Conservation (phyloP, 2,888 invertebrate genomes). For the Lordiphosa andalusiaca region DNA sequence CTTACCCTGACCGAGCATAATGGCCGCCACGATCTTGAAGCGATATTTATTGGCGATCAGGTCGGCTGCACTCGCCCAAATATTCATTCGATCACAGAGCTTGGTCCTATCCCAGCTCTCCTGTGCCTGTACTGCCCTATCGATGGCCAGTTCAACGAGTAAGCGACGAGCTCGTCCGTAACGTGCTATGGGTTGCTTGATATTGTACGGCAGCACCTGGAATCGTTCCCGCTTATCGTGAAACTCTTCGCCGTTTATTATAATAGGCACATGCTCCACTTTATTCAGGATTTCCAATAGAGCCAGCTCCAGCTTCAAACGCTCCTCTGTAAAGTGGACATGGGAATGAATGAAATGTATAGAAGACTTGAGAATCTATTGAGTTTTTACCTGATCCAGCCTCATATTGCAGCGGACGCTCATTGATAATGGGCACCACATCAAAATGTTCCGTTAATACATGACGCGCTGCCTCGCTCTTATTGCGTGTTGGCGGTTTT, state of each 20-base stretch:
- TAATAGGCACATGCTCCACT: constrained; percentile 92
- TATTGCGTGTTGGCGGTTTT: neutral
- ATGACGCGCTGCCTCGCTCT: neutral
- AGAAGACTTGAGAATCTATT: too few relatives aligned
- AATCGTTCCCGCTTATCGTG: constrained; percentile 86
- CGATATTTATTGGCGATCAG: constrained; percentile 93
- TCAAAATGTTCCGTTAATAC: constrained; percentile 83
- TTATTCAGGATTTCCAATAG: constrained; percentile 84
- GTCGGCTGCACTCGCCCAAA: constrained; percentile 93
- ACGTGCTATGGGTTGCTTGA: constrained; percentile 88
- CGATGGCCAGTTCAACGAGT: constrained; percentile 90
- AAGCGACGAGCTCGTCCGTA: constrained; percentile 90
- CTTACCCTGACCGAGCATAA: constrained; percentile 98
- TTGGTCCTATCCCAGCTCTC: constrained; percentile 92
- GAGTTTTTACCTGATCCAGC: constrained; percentile 83
- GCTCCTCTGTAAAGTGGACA: constrained; percentile 82
- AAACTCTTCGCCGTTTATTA: constrained; percentile 93
- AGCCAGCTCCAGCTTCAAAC: constrained; percentile 85
- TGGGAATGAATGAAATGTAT: too few relatives aligned
- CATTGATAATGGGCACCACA: constrained; percentile 87
- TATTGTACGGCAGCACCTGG: constrained; percentile 94
- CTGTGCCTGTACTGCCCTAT: constrained; percentile 87
- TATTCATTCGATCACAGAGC: constrained; percentile 87
- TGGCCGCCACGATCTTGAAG: constrained; percentile 93
- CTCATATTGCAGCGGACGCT: constrained; percentile 88